Evolutionary conservation across 2,888 invertebrate species (phyloP), one percentile per base, ranked within the genome.

Genomic region (Argyresthia goedartella): DNA sequence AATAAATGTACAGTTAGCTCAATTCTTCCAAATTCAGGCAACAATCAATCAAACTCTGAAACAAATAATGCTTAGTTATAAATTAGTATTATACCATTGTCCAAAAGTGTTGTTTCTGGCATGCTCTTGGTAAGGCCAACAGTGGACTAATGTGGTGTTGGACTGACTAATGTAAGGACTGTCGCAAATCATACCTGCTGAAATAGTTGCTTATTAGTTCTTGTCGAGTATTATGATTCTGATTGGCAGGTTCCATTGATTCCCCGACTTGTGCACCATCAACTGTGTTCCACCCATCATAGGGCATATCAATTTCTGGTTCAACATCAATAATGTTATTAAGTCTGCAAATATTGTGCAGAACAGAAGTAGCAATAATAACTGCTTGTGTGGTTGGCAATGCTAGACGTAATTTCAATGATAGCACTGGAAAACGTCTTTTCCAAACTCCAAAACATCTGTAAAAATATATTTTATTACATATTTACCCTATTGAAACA

Each of bases 311-410:
- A 15, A 52, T 35, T 49, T 52, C 49, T 15, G 52, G 49, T 13
- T 42, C 44, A 3, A 52, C 49, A 44, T 52, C 52, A 35, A 43
- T 16, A 13, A 52, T 46, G 34, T 52, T 49, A 9, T 36, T 33
- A 14, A 33, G 14, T 47, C 52, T 52, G 35, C 52, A 52, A 36
- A 52, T 52, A 47, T 52, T 52, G 43, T 52, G 52, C 35, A 52
- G 39, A 43, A 52, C 44, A 44, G 49, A 49, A 42, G 52, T 52
- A 16, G 52, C 52, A 41, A 52, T 52, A 25, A 52, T 49, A 3
- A 52, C 49, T 35, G 52, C 49, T 44, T 49, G 44, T 34, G 35
- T 49, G 44, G 16, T 52, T 33, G 43, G 36, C 34, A 52, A 42
- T 13, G 52, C 36, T 36, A 52, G 41, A 11, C 52, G 42, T 50